phyloP scores from a whole-genome alignment of 1,140 invertebrate species.

The Melanaphis sacchari region DNA sequence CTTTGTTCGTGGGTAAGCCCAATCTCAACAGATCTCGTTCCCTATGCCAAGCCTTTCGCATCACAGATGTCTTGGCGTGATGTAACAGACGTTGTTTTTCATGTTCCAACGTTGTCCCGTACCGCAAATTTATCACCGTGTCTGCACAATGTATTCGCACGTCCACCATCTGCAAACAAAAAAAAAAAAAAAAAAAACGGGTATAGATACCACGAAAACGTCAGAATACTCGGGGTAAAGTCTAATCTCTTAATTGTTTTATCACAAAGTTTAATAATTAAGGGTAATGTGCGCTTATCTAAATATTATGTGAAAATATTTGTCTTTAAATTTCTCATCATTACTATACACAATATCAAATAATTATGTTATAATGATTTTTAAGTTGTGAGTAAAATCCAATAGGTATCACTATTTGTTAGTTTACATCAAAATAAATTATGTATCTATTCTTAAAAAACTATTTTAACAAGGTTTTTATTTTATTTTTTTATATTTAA shows the following conservation, averaged over 20 bases:
- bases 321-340: not conserved
- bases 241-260: not conserved
- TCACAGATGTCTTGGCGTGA: constrained; percentile 84
- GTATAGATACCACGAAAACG: not conserved
- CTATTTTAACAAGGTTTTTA: too few relatives aligned
- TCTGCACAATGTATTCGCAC: constrained; percentile 85
- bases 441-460: too few relatives aligned
- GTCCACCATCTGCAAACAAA: constrained; percentile 68
- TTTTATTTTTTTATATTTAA: too few relatives aligned
- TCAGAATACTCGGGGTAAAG: not conserved
- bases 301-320: not conserved
- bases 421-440: too few relatives aligned
- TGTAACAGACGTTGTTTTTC: constrained; percentile 87
- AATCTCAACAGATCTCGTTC: constrained; percentile 83
- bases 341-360: not conserved
- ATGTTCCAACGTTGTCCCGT: constrained; percentile 87
- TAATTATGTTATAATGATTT: not conserved
- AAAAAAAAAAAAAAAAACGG: not conserved
- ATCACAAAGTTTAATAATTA: not conserved
- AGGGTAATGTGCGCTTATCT: not conserved
- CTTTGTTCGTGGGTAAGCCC: constrained; percentile 76
- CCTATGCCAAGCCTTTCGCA: constrained; percentile 89
- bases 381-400: too few relatives aligned
- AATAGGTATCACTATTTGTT: too few relatives aligned
- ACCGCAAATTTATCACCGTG: constrained; percentile 82